Evolutionary conservation across 2,113 vertebrate species (phyloP), one percentile per base, ranked within the genome.

Genomic region (Phoxinus phoxinus): DNA sequence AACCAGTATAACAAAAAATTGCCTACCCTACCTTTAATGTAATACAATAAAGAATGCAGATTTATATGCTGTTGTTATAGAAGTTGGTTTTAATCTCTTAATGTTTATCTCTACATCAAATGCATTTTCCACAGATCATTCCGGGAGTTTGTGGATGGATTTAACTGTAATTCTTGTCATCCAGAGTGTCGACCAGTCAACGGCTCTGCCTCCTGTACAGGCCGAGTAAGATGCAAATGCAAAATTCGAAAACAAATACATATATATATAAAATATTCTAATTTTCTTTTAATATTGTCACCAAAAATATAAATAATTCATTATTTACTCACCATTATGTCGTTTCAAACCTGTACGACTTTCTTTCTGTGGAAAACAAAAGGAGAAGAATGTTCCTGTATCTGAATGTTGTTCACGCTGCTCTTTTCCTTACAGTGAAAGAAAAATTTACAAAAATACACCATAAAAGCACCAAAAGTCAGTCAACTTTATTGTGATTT

Each of bases 171-270:
- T 48, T 88, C 94, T 0, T 99, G 98, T 90, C 97, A 99, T 87
- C 58, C 95, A 0, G 97, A 99, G 93, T 98, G 98, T 91, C 94
- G 92, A 86, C 95, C 96, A 12, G 93, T 98, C 89, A 98, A 98
- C 0, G 95, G 93, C 90, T 96, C 96, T 0, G 93, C 90, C 82
- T 96, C 97, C 90, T 99, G 98, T 93, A 90, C 90, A 0, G 97
- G 97, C 79, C 93, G 93, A 86, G 98, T 99, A 93, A 96, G 96
- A 81, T 71, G 3, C 37, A 23, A 69, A 67, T 35, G 30, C 65
- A 35, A 4, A 67, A 69, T 32, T 13, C 63, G 17, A 3, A 30
- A 65, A 67, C 15, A 35, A 65, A 67, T 32, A 67, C 9, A 67
- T 61, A 25, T 11, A n/a, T 25, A 61, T 56, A 19, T 21, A 56